Evolutionary conservation across 2,113 vertebrate species (phyloP).

Genomic region (Pardalotus punctatus): DNA sequence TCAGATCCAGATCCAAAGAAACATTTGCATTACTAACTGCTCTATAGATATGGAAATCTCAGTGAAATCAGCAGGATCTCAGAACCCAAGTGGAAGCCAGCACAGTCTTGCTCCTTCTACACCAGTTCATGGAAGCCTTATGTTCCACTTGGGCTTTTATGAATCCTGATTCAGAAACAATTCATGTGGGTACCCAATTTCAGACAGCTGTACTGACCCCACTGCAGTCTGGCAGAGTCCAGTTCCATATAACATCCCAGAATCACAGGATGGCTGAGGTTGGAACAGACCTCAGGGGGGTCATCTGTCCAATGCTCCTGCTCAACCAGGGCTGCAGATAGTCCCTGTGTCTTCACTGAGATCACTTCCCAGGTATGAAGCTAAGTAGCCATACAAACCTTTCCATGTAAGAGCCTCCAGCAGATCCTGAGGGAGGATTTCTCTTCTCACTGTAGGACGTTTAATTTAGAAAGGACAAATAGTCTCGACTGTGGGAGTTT

Average conservation of each 20-base stretch:
- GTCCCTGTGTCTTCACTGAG: background rate
- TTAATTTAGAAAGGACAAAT: slow-evolving; percentile 18
- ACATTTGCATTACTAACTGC: background rate
- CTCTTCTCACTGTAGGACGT: background rate
- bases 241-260: background rate
- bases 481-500: background rate
- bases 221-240: background rate
- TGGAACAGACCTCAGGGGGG: background rate
- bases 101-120: background rate
- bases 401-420: background rate
- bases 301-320: background rate
- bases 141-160: background rate
- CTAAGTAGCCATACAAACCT: background rate
- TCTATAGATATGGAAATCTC: background rate
- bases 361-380: background rate
- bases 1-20: background rate
- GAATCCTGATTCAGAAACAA: background rate
- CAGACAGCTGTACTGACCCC: background rate
- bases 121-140: background rate
- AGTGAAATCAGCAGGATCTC: background rate
- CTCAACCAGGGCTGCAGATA: background rate
- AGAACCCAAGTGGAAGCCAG: background rate
- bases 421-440: background rate
- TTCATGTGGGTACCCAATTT: background rate
- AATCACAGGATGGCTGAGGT: background rate